Conservation (phyloP, 2,888 invertebrate species). For the Bellardia pandia region DNA sequence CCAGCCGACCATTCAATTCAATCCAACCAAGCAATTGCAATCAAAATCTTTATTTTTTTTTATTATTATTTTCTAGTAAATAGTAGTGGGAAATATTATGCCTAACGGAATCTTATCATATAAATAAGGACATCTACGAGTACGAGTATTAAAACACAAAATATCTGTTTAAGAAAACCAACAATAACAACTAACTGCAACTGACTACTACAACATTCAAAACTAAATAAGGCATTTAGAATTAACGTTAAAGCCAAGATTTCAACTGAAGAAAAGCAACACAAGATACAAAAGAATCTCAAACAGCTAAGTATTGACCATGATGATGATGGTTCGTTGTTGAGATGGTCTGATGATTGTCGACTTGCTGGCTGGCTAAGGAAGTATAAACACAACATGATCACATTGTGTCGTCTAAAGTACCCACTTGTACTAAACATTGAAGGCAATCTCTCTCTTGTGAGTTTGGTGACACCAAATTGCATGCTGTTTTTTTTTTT, state of each 20-base stretch:
- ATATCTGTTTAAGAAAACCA: constrained; percentile 29
- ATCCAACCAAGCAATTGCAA: constrained; percentile 43
- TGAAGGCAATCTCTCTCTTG: constrained; percentile 35
- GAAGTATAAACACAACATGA: constrained; percentile 4
- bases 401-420: constrained; percentile 37
- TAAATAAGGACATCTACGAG: constrained; percentile 68
- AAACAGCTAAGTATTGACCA: constrained; percentile 53
- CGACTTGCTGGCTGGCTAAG: constrained; percentile 3
- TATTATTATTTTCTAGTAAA: constrained; percentile 11
- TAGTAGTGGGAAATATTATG: constrained; percentile 66
- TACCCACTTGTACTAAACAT: constrained; percentile 23
- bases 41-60: constrained; percentile 46
- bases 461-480: constrained; percentile 47
- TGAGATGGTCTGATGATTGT: constrained; percentile 5
- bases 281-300: constrained; percentile 57
- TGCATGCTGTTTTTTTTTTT: neutral
- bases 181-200: constrained; percentile 2
- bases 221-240: constrained; percentile 69
- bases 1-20: constrained; percentile 18
- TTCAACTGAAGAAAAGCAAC: constrained; percentile 6
- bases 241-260: constrained; percentile 47
- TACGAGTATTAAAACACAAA: constrained; percentile 38
- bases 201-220: constrained; percentile 37
- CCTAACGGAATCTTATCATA: constrained; percentile 70
- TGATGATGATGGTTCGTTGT: constrained; percentile 20